phyloP scores from a whole-genome alignment of 1,140 invertebrate species.

The Cheumatopsyche charites region DNA sequence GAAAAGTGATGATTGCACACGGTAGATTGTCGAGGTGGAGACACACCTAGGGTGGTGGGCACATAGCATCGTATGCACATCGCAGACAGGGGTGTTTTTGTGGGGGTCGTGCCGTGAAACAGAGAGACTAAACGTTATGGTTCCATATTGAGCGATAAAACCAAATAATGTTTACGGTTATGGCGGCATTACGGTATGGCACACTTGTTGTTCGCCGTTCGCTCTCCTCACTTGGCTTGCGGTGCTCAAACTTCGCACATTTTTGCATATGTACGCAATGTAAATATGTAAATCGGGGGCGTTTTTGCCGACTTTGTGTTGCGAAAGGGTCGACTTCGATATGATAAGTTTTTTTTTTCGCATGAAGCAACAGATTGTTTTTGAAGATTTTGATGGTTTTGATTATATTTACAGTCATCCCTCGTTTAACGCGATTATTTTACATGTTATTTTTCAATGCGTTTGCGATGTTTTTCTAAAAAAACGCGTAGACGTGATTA shows the following conservation, averaged over 20 bases:
- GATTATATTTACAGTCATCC: too few species aligned
- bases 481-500: too few species aligned
- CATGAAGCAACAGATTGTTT: too few species aligned
- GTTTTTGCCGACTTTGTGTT: too few species aligned
- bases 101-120: constrained; percentile 34
- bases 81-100: constrained; percentile 27
- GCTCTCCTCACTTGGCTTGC: constrained; percentile 19
- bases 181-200: constrained; percentile 42
- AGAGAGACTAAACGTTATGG: constrained; percentile 48
- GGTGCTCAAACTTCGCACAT: constrained; percentile 8
- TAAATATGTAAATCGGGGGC: background rate
- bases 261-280: background rate
- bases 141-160: constrained; percentile 49
- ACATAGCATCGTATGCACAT: constrained; percentile 6
- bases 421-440: too few species aligned
- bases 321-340: too few species aligned
- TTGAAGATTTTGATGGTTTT: too few species aligned
- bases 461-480: too few species aligned
- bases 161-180: constrained; percentile 50
- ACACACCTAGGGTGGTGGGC: constrained; percentile 8
- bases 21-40: constrained; percentile 31
- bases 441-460: too few species aligned
- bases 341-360: too few species aligned
- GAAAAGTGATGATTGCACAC: constrained; percentile 16
- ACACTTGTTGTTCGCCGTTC: constrained; percentile 45